These are phyloP conservation scores for Labeo calbasu DNA, from an alignment of 2,797 vertebrate genomes.

Conservation along the genomic window DNA sequence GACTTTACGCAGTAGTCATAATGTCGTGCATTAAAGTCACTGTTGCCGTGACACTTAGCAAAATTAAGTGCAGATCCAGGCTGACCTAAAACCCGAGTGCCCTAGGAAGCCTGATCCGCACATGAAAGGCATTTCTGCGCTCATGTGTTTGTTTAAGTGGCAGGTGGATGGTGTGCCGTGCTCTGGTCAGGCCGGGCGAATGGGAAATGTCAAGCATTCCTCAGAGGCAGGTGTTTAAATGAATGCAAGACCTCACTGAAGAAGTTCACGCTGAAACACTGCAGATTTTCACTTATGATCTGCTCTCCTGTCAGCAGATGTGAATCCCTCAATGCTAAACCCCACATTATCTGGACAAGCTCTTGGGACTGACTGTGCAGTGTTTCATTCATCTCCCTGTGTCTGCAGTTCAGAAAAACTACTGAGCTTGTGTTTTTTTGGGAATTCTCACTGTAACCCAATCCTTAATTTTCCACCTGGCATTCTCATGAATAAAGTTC, in stretches of 20 bases:
- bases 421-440: background rate
- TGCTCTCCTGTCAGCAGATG: slow-evolving; percentile 43
- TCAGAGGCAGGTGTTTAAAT: slow-evolving; percentile 82
- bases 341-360: background rate
- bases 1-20: background rate
- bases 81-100: background rate
- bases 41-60: background rate
- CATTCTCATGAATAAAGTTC: background rate
- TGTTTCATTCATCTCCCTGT: background rate
- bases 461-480: background rate
- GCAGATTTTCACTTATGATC: slow-evolving; percentile 32
- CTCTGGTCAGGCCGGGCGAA: slow-evolving; percentile 60
- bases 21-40: background rate
- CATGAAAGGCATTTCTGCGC: slow-evolving; percentile 3
- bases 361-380: background rate
- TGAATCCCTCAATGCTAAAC: slow-evolving; percentile 24
- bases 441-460: background rate
- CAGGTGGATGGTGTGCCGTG: slow-evolving; percentile 61
- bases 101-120: background rate
- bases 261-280: slow-evolving; percentile 32
- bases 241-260: slow-evolving; percentile 54
- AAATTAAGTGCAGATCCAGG: background rate
- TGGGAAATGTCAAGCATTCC: slow-evolving; percentile 77
- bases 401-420: background rate
- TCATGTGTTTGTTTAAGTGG: slow-evolving; percentile 71